Conservation (phyloP, 2,888 invertebrate species). For the Galeopsomyia nigrocyanea region DNA sequence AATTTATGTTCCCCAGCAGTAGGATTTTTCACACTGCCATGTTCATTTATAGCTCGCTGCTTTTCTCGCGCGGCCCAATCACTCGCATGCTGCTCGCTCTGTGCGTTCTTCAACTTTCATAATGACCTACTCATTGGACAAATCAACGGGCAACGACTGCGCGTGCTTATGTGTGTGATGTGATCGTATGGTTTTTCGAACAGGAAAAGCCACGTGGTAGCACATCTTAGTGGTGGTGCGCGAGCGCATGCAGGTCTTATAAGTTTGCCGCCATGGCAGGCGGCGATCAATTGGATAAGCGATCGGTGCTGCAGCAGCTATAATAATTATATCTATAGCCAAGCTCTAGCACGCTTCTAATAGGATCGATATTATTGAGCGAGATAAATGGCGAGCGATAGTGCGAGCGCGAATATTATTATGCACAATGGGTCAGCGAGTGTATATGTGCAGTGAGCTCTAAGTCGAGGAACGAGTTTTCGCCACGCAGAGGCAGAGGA, state of each 20-base stretch:
- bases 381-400: constrained; percentile 55
- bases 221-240: constrained; percentile 28
- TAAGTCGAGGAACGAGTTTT: constrained; percentile 2
- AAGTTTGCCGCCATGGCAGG: constrained; percentile 49
- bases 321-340: no score
- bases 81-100: no score
- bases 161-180: background rate
- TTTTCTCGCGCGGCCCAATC: no score
- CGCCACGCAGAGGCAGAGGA: background rate
- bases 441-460: background rate
- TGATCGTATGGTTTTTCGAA: no score
- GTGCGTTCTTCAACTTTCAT: no score
- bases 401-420: constrained; percentile 52
- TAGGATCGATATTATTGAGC: constrained; percentile 25
- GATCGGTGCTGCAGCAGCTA: no score
- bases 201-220: no score
- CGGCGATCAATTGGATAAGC: constrained; percentile 43
- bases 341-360: no score
- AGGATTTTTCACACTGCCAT: no score
- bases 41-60: no score
- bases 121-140: background rate
- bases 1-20: no score
- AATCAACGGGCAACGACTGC: constrained; percentile 4
- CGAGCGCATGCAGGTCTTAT: constrained; percentile 41
- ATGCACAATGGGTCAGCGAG: constrained; percentile 44